phyloP scores from a whole-genome alignment of 2,113 vertebrate genomes.

The Tragelaphus scriptus region DNA sequence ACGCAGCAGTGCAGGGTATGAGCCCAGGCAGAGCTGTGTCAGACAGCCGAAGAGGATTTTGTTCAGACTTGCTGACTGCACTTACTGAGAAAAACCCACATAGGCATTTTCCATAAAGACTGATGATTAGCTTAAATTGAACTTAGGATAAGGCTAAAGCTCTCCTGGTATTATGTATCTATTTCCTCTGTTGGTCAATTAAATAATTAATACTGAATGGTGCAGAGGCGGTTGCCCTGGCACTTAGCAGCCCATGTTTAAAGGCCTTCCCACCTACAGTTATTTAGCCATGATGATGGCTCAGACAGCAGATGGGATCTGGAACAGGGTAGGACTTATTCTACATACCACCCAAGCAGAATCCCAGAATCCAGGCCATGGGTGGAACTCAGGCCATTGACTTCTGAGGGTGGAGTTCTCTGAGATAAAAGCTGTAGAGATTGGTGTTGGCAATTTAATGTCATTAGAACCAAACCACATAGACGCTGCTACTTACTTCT shows the following conservation, averaged over 20 bases:
- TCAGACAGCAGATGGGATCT: background rate
- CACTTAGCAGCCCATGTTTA: background rate
- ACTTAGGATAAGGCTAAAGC: conserved; percentile 39
- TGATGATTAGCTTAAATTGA: conserved; percentile 70
- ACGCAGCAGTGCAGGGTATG: conserved; percentile 15
- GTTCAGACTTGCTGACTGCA: conserved; percentile 62
- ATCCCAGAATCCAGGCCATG: background rate
- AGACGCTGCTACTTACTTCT: background rate
- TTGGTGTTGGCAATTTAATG: conserved; percentile 2
- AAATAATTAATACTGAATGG: conserved; percentile 52
- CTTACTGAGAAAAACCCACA: conserved; percentile 66
- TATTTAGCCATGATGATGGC: background rate
- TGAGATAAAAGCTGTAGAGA: conserved; percentile 30
- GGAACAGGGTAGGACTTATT: background rate
- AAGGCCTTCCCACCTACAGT: background rate
- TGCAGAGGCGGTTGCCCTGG: background rate
- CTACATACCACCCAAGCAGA: conserved; percentile 32
- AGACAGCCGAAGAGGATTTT: conserved; percentile 46
- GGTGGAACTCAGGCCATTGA: background rate
- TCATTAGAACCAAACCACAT: conserved; percentile 13
- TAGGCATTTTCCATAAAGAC: conserved; percentile 69
- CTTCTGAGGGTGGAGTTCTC: background rate
- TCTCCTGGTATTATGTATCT: conserved; percentile 51
- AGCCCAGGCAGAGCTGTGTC: conserved; percentile 49
- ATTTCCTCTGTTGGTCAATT: conserved; percentile 54